Conservation (phyloP, 1,140 invertebrate genomes). For the Eciton burchellii region DNA sequence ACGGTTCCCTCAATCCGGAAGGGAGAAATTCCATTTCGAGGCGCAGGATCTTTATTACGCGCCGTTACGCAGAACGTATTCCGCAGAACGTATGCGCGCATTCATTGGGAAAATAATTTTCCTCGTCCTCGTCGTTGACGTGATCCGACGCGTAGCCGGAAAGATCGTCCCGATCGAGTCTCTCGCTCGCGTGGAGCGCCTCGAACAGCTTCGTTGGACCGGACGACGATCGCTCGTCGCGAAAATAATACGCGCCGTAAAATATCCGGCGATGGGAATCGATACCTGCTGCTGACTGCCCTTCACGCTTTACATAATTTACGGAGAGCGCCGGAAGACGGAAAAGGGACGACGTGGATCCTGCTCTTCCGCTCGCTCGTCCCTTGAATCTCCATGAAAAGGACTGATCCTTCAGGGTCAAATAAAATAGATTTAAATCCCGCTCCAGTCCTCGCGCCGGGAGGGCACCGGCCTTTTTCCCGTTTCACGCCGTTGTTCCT, state of each 20-base stretch:
- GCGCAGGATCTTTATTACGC: slow-evolving; percentile 18
- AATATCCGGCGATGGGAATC: slow-evolving; percentile 39
- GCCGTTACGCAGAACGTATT: slow-evolving; percentile 17
- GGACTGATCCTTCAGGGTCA: slow-evolving; percentile 52
- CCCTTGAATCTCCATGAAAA: slow-evolving; percentile 41
- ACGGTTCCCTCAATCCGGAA: not conserved
- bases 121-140: not conserved
- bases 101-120: slow-evolving; percentile 34
- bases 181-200: not conserved
- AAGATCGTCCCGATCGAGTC: slow-evolving; percentile 1
- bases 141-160: not conserved
- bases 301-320: slow-evolving; percentile 42
- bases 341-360: slow-evolving; percentile 29
- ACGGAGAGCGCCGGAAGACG: slow-evolving; percentile 20
- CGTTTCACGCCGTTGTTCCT: slow-evolving; percentile 11
- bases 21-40: slow-evolving; percentile 11
- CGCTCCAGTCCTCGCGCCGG: slow-evolving; percentile 21
- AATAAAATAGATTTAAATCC: slow-evolving; percentile 62
- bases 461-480: slow-evolving; percentile 4
- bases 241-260: slow-evolving; percentile 50
- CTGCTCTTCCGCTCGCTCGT: not conserved
- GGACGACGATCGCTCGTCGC: not conserved
- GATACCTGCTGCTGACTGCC: slow-evolving; percentile 32
- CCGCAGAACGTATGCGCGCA: not conserved
- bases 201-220: not conserved